These are phyloP conservation scores for Phengaris alcon DNA, from an alignment of 2,888 invertebrate genomes.

Conservation along the genomic window DNA sequence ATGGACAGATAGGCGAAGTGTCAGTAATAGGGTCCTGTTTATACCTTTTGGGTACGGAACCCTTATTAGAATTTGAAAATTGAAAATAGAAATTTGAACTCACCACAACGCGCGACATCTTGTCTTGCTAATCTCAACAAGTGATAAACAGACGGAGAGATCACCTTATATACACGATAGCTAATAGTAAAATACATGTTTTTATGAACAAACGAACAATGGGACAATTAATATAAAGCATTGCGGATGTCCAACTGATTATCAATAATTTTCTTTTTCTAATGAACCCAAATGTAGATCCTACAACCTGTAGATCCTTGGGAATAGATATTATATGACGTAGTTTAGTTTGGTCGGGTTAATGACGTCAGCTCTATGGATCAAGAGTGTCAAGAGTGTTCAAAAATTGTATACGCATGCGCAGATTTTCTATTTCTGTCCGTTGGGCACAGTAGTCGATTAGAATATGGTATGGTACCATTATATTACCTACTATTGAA, in stretches of 20 bases:
- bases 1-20: not conserved
- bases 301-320: not conserved
- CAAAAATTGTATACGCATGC: no score
- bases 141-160: not conserved
- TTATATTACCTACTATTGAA: no score
- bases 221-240: constrained; percentile 7
- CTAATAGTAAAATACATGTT: constrained; percentile 6
- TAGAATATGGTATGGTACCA: no score
- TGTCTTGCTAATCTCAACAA: not conserved
- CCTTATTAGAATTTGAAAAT: not conserved
- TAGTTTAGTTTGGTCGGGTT: no score
- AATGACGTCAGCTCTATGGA: no score
- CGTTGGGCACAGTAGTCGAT: no score
- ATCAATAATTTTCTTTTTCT: constrained; percentile 5
- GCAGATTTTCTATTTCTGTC: no score
- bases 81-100: not conserved
- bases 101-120: constrained; percentile 17
- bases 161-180: constrained; percentile 6
- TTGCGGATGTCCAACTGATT: constrained; percentile 16
- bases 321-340: not conserved
- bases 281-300: not conserved
- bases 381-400: no score
- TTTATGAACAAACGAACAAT: constrained; percentile 20
- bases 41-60: no score
- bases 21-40: no score